Percentiles rank a stretch among this genome's conserved stretches.
Evolutionary conservation across 2,888 invertebrate species (phyloP).

Genomic region (Acronicta psi): DNA sequence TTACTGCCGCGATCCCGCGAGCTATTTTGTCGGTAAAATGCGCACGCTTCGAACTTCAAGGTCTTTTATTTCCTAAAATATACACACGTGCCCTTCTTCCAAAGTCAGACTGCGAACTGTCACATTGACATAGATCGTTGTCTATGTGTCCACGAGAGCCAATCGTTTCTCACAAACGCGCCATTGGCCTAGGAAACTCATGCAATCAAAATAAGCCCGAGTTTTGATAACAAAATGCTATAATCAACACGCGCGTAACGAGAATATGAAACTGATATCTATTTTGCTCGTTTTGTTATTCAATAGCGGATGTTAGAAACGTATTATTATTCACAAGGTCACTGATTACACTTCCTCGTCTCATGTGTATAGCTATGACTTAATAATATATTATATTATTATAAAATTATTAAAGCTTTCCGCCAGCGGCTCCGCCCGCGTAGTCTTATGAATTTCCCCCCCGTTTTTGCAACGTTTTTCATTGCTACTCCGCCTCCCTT

Average conservation of each 20-base stretch:
- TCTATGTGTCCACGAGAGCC: conserved; percentile 14
- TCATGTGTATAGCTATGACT: no score
- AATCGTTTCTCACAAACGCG: conserved; percentile 1
- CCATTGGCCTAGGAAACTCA: conserved; percentile 2
- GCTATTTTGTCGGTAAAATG: conserved; percentile 12
- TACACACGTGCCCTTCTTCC: conserved; percentile 50
- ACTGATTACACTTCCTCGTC: background rate
- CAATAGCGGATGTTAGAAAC: background rate
- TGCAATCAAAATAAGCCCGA: background rate
- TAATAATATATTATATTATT: no score
- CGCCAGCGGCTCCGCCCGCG: no score
- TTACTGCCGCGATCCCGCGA: conserved; percentile 26
- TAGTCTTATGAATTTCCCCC: no score
- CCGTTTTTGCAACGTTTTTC: no score
- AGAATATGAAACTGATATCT: conserved; percentile 1
- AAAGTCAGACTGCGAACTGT: conserved; percentile 52
- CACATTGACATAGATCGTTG: conserved; percentile 46
- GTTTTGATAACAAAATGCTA: conserved; percentile 1
- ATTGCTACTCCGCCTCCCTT: no score
- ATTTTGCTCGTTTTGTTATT: background rate
- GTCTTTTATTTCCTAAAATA: conserved; percentile 27
- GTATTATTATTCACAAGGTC: background rate
- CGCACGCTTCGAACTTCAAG: conserved; percentile 13
- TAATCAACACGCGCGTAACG: background rate
- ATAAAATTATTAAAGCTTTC: no score